Conservation (phyloP, 2,797 vertebrate genomes). For the Scolopax rusticola region DNA sequence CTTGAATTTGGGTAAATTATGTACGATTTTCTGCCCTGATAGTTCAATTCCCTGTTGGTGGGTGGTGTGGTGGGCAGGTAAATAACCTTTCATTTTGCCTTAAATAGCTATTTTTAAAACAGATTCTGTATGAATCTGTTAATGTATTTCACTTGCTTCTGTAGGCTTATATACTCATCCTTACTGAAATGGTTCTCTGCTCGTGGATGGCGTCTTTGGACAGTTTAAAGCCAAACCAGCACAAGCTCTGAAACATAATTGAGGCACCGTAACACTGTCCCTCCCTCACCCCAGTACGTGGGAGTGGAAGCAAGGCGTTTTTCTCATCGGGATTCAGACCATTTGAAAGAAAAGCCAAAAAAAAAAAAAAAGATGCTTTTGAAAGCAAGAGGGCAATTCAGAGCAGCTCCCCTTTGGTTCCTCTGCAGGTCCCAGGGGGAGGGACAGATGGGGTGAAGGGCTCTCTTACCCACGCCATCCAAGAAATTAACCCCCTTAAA, state of each 20-base stretch:
- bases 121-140: neutral
- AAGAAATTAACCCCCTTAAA: neutral
- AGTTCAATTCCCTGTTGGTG: neutral
- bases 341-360: neutral
- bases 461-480: fast-evolving
- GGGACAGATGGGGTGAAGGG: neutral
- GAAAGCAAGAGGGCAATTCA: neutral
- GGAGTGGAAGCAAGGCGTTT: fast-evolving
- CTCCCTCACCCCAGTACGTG: fast-evolving
- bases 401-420: neutral
- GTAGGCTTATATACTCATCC: fast-evolving
- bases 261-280: neutral
- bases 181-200: fast-evolving
- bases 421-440: neutral
- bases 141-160: neutral
- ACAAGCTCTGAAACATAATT: neutral
- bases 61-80: neutral
- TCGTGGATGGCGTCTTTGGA: neutral
- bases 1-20: neutral
- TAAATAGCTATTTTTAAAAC: neutral
- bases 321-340: fast-evolving
- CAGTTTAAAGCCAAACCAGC: neutral
- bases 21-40: neutral
- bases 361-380: neutral
- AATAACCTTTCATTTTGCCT: neutral